Percentiles rank a stretch among this genome's conserved stretches.
Evolutionary conservation across 2,113 vertebrate genomes (phyloP).

Genomic region (Abramis brama): DNA sequence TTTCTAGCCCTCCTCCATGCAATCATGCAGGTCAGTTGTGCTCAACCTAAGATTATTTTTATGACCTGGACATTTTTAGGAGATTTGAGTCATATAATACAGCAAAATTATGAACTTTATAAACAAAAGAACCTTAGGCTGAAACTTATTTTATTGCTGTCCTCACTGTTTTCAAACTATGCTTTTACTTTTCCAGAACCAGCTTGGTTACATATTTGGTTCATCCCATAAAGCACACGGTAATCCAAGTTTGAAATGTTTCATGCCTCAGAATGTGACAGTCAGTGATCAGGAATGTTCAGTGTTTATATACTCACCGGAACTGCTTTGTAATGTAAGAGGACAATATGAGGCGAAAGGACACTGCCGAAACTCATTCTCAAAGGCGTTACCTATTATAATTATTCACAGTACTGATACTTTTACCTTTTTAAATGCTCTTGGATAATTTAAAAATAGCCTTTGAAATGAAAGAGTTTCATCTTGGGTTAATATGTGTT

Average conservation of each 20-base stretch:
- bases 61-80: not conserved
- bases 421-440: not conserved
- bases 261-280: not conserved
- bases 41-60: not conserved
- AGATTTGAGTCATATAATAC: not conserved
- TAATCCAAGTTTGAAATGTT: conserved; percentile 18
- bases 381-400: not conserved
- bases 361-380: conserved; percentile 15
- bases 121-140: no score
- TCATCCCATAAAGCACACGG: not conserved
- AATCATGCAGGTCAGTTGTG: not conserved
- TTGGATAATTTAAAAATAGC: not conserved
- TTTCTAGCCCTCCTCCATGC: not conserved
- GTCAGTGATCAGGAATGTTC: conserved; percentile 48
- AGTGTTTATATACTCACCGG: not conserved
- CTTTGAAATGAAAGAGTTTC: not conserved
- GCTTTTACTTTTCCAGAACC: not conserved
- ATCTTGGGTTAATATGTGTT: no score
- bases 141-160: not conserved
- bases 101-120: not conserved
- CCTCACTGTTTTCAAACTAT: not conserved
- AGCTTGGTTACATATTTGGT: conserved; percentile 29
- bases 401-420: not conserved
- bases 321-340: not conserved
- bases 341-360: not conserved